Percentiles rank a stretch among this genome's conserved stretches.
phyloP scores from a whole-genome alignment of 1,140 invertebrate genomes.

The Dysdera silvatica region DNA sequence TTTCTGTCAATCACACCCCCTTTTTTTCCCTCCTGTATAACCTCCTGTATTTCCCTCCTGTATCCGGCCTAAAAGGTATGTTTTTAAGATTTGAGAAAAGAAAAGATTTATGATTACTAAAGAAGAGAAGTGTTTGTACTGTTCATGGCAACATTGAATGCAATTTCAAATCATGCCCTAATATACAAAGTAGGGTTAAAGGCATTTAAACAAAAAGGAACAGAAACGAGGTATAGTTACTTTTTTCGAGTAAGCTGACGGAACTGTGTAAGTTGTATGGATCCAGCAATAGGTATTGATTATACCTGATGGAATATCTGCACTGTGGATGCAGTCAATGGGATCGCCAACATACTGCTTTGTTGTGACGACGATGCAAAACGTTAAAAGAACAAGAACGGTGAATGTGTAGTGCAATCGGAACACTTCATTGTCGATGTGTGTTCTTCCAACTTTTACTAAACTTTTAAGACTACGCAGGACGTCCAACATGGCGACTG shows the following conservation, averaged over 20 bases:
- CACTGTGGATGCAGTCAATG: conserved; percentile 88
- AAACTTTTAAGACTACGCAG: conserved; percentile 40
- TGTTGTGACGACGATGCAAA: conserved; percentile 44
- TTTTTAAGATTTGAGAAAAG: too few relatives aligned
- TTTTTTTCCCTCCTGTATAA: too few relatives aligned
- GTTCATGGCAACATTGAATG: too few relatives aligned
- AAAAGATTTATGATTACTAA: too few relatives aligned
- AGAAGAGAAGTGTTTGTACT: conserved; percentile 54
- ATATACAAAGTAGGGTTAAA: too few relatives aligned
- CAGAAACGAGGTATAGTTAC: conserved; percentile 16
- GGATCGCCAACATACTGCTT: conserved; percentile 64
- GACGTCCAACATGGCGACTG: conserved; percentile 30
- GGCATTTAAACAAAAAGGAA: too few relatives aligned
- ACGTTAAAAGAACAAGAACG: conserved; percentile 43
- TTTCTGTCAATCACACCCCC: too few relatives aligned
- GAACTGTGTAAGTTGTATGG: conserved; percentile 83
- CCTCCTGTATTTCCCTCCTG: too few relatives aligned
- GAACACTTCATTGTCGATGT: conserved; percentile 46
- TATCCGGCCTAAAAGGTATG: too few relatives aligned
- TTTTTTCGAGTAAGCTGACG: conserved; percentile 54
- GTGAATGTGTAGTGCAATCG: conserved; percentile 39
- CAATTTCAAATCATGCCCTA: too few relatives aligned
- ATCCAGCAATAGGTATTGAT: conserved; percentile 93
- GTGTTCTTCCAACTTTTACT: conserved; percentile 47
- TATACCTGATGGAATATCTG: conserved; percentile 75